Conservation (phyloP, 2,888 invertebrate species). For the Crepidodera aurea region DNA sequence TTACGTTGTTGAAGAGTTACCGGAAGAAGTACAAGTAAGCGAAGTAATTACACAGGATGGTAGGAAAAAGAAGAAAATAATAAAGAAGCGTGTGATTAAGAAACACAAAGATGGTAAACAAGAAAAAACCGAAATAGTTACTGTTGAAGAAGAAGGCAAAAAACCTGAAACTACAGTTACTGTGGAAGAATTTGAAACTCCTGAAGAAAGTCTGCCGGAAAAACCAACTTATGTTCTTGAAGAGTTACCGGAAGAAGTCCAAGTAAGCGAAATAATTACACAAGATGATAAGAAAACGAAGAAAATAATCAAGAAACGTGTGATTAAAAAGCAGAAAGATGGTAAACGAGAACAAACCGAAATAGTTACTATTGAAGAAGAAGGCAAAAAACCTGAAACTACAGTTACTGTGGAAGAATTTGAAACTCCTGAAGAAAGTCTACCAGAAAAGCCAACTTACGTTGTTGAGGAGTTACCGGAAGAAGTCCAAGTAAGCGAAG, state of each 20-base stretch:
- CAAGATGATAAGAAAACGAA: constrained; percentile 38
- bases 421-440: constrained; percentile 42
- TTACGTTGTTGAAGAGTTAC: constrained; percentile 50
- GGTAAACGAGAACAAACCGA: constrained; percentile 56
- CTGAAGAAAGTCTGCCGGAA: constrained; percentile 51
- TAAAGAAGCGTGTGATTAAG: constrained; percentile 45
- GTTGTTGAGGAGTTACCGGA: constrained; percentile 47
- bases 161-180: constrained; percentile 43
- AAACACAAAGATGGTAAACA: constrained; percentile 49
- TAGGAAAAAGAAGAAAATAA: constrained; percentile 41
- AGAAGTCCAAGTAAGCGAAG: constrained; percentile 49
- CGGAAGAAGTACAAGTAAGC: constrained; percentile 49
- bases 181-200: constrained; percentile 44
- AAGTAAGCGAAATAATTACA: constrained; percentile 43
- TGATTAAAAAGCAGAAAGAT: constrained; percentile 54
- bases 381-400: constrained; percentile 61
- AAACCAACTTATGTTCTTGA: constrained; percentile 38
- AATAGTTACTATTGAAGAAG: constrained; percentile 59
- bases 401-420: constrained; percentile 61
- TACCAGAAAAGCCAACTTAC: constrained; percentile 20
- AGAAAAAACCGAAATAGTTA: constrained; percentile 50
- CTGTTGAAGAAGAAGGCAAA: constrained; percentile 54
- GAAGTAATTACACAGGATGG: constrained; percentile 55
- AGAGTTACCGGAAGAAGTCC: constrained; percentile 45
- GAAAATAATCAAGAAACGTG: constrained; percentile 45